These are phyloP conservation scores for Keiferia lycopersicella DNA, from an alignment of 2,888 invertebrate genomes.

Conservation along the genomic window DNA sequence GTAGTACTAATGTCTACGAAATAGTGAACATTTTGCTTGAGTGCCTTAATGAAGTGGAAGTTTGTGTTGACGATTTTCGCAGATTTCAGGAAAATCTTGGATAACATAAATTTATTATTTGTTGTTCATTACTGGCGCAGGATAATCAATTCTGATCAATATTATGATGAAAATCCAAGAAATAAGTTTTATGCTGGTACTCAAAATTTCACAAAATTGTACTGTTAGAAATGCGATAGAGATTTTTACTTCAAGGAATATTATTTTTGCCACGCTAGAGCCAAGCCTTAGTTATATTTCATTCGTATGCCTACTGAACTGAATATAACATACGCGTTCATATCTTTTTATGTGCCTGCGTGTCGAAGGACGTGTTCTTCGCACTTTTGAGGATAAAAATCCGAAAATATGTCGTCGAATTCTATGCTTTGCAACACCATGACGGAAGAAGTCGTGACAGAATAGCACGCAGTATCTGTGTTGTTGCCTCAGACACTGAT, in stretches of 20 bases:
- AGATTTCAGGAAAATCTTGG: too few relatives aligned
- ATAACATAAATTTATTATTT: too few relatives aligned
- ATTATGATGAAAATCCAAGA: too few relatives aligned
- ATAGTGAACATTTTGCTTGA: neutral
- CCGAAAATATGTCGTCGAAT: neutral
- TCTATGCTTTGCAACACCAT: too few relatives aligned
- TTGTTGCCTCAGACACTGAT: neutral
- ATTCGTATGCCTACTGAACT: neutral
- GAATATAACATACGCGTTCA: neutral
- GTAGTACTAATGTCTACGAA: neutral
- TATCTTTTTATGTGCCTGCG: neutral
- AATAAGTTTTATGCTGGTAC: too few relatives aligned
- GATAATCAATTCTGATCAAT: too few relatives aligned
- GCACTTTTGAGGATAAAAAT: neutral
- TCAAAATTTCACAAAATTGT: neutral
- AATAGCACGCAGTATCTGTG: too few relatives aligned
- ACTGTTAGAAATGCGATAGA: neutral
- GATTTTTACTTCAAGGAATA: neutral
- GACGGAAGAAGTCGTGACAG: too few relatives aligned
- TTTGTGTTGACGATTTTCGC: too few relatives aligned
- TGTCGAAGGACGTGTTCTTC: neutral
- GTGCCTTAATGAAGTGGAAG: too few relatives aligned
- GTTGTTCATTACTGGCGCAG: too few relatives aligned
- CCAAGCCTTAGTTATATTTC: neutral
- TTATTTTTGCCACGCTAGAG: constrained; percentile 12